Base-by-base conservation (phyloP, 2,797 vertebrate species). In the Scarus forsteni region DNA sequence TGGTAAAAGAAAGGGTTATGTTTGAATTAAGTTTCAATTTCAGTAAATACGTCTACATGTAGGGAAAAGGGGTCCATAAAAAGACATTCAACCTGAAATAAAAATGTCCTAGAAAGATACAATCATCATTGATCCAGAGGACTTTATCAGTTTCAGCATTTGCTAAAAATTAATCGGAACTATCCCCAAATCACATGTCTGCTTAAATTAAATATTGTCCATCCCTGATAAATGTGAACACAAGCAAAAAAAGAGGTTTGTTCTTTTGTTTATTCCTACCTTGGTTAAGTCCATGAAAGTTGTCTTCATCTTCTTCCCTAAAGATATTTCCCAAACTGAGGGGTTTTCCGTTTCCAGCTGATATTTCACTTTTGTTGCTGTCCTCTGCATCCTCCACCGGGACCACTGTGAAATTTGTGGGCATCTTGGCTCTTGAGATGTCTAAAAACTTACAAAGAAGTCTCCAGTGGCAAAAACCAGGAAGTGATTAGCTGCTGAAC, bases 381-480 rank as follows among this genome's bases (percentile, higher is more conserved):
- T 69, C 85, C 11, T 80, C 83, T 12, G 36, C 68, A 67, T 93
- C 89, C 18, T 90, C 87, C 63, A 93, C 92, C 0, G 90, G 91
- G 49, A 93, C 92, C 3, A 93, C 91, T 1, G 91, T 93, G 80
- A 93, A 93, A 78, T 81, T 91, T 35, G 73, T 93, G 62, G 92
- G 92, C 92, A 93, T 93, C 59, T 84, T 83, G 75, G 40, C 18
- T 56, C 40, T 46, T 73, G n/a, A 36, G 10, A 34, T 45, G 50
- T 62, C 58, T 43, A 46, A 61, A 80, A 60, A 52, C 52, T 68
- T 16, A 52, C 38, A 60, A n/a, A 40, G 48, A 73, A 10, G 43
- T 44, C 13, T 39, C 54, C 14, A 13, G 16, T 45, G 56, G 27
- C 15, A 1, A 14, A 12, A 56, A 48, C 8, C 34, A 49, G 55